Conservation (phyloP, 2,888 invertebrate genomes). For the Emmelina monodactyla region DNA sequence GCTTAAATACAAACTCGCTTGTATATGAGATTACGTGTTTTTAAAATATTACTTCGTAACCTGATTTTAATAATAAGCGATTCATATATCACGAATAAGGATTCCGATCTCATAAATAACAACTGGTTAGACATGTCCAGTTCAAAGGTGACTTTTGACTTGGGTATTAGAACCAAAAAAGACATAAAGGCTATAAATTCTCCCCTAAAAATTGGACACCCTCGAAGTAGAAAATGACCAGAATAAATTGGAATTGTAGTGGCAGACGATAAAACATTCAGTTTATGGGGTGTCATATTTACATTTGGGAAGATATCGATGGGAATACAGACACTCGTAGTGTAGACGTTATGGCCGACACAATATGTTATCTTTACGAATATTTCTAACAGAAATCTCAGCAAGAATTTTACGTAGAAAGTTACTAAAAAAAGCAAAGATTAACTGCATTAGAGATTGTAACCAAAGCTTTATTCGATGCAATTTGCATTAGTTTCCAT, state of each 20-base stretch:
- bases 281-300: conserved; percentile 67
- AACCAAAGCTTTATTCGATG: too few species aligned
- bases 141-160: conserved; percentile 29
- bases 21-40: too few species aligned
- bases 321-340: conserved; percentile 47
- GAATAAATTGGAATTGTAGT: conserved; percentile 63
- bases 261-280: conserved; percentile 62
- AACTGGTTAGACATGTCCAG: conserved; percentile 13
- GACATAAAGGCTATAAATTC: conserved; percentile 47
- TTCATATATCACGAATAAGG: background rate
- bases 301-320: conserved; percentile 54
- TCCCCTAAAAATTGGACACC: conserved; percentile 59
- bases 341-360: conserved; percentile 7
- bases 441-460: too few species aligned
- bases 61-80: too few species aligned
- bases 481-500: too few species aligned
- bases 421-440: too few species aligned
- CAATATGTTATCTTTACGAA: conserved; percentile 3
- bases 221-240: conserved; percentile 61
- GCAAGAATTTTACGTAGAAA: too few species aligned
- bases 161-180: conserved; percentile 41
- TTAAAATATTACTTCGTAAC: too few species aligned
- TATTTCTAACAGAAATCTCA: too few species aligned
- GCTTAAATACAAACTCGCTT: too few species aligned
- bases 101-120: conserved; percentile 4